phyloP scores from a whole-genome alignment of 2,797 vertebrate genomes.

The Toxotes lorentzi region DNA sequence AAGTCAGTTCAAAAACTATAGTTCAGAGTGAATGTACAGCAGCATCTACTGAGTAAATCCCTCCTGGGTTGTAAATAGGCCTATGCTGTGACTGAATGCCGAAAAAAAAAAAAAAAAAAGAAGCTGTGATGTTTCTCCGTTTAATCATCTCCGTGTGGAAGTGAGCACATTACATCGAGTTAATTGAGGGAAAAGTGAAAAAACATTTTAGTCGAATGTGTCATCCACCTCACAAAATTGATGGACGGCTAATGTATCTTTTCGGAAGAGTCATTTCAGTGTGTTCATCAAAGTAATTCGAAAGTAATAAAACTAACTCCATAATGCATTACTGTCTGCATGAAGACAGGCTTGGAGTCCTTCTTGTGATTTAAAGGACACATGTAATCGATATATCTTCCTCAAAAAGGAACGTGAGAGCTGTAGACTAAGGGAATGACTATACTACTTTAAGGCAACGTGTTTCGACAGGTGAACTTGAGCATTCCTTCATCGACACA shows the following conservation, averaged over 20 bases:
- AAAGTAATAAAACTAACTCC: conserved; percentile 71
- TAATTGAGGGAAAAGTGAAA: conserved; percentile 73
- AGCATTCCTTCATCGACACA: neutral
- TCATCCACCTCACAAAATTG: conserved; percentile 68
- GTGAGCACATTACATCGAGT: conserved; percentile 57
- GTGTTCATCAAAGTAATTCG: conserved; percentile 73
- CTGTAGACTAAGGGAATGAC: conserved; percentile 14
- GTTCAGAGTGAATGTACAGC: conserved; percentile 19
- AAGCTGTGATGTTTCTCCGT: conserved; percentile 41
- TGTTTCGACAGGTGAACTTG: neutral
- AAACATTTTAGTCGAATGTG: conserved; percentile 60
- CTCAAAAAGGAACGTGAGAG: conserved; percentile 47
- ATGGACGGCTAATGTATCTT: conserved; percentile 68
- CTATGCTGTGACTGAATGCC: conserved; percentile 27
- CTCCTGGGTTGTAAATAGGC: conserved; percentile 59
- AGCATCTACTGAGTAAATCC: conserved; percentile 32
- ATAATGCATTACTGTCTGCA: conserved; percentile 64
- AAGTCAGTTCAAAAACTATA: conserved; percentile 37
- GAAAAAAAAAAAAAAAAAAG: conserved; percentile 4
- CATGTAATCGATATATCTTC: conserved; percentile 49
- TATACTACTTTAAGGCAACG: neutral
- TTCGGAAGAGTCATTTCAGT: conserved; percentile 57
- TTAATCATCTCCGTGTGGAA: conserved; percentile 61
- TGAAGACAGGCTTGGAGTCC: conserved; percentile 44
- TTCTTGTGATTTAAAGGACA: conserved; percentile 65